These are phyloP conservation scores for Drosophila ustulata DNA, from an alignment of 2,888 invertebrate species.

Conservation along the genomic window DNA sequence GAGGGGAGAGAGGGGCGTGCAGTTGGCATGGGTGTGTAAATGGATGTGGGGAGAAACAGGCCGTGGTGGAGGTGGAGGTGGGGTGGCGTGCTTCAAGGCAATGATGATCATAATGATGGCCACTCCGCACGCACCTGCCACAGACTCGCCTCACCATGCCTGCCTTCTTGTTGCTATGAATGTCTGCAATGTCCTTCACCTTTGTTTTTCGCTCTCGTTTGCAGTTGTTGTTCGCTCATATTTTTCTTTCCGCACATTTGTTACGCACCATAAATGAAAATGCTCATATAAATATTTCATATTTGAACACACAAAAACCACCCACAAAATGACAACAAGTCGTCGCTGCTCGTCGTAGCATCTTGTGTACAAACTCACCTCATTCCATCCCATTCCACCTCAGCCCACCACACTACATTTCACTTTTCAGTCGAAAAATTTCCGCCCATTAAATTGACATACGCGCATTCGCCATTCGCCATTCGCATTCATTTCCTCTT, in stretches of 20 bases:
- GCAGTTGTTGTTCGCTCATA: constrained; percentile 18
- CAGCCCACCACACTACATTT: constrained; percentile 32
- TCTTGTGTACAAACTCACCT: constrained; percentile 15
- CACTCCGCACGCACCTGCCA: constrained; percentile 69
- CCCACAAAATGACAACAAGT: constrained; percentile 59
- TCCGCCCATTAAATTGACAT: constrained; percentile 82
- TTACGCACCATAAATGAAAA: constrained; percentile 81
- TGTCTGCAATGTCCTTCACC: constrained; percentile 49
- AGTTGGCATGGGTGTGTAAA: constrained; percentile 19
- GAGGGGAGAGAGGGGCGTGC: not conserved
- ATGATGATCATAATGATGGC: constrained; percentile 78
- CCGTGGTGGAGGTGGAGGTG: constrained; percentile 10
- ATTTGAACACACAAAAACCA: constrained; percentile 59
- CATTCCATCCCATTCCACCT: not conserved
- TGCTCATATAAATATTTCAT: constrained; percentile 80
- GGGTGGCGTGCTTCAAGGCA: constrained; percentile 44
- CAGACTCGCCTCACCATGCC: constrained; percentile 26
- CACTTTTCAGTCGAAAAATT: constrained; percentile 65
- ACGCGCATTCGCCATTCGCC: constrained; percentile 68
- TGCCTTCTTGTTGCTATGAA: constrained; percentile 3
- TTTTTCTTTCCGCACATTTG: constrained; percentile 73
- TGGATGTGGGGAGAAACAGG: constrained; percentile 19
- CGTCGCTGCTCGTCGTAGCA: constrained; percentile 21
- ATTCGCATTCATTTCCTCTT: constrained; percentile 71
- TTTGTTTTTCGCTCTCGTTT: constrained; percentile 18